Evolutionary conservation across 2,888 invertebrate species (phyloP).

Genomic region (Pemphredon lugubris): DNA sequence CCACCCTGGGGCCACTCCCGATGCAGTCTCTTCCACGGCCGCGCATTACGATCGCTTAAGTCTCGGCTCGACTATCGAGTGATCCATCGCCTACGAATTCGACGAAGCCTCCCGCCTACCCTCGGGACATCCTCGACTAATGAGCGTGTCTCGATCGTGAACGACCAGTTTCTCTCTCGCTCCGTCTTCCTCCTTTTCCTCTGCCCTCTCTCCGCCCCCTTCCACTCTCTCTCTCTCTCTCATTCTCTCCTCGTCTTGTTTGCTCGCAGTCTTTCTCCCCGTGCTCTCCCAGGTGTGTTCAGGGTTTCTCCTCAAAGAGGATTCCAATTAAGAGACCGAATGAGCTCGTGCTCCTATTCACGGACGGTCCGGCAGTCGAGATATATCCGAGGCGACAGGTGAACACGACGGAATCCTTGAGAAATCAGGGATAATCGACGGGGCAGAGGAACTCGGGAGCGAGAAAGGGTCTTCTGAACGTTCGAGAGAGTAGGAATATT

Average conservation of each 20-base stretch:
- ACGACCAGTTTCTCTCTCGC: too few relatives aligned
- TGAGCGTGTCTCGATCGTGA: constrained; percentile 65
- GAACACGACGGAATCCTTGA: constrained; percentile 17
- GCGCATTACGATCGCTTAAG: constrained; percentile 80
- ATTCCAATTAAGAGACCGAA: constrained; percentile 65
- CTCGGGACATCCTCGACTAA: constrained; percentile 66
- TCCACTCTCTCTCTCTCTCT: constrained; percentile 16
- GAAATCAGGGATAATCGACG: constrained; percentile 3
- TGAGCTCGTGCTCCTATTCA: constrained; percentile 58
- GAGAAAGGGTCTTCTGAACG: too few relatives aligned
- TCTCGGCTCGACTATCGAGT: constrained; percentile 77
- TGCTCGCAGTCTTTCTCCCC: constrained; percentile 2
- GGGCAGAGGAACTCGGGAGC: too few relatives aligned
- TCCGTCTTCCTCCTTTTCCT: constrained; percentile 7
- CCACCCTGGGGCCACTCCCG: constrained; percentile 66
- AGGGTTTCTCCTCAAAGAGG: constrained; percentile 48
- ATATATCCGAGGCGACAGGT: constrained; percentile 44
- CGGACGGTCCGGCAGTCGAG: constrained; percentile 16
- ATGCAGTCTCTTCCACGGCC: constrained; percentile 57
- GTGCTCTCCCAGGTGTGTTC: constrained; percentile 50
- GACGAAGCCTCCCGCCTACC: constrained; percentile 70
- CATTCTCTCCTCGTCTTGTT: constrained; percentile 2
- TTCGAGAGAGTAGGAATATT: too few relatives aligned
- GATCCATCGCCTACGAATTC: constrained; percentile 78
- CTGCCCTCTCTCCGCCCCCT: constrained; percentile 9